phyloP scores from a whole-genome alignment of 2,888 invertebrate genomes.

The Helleia helle region DNA sequence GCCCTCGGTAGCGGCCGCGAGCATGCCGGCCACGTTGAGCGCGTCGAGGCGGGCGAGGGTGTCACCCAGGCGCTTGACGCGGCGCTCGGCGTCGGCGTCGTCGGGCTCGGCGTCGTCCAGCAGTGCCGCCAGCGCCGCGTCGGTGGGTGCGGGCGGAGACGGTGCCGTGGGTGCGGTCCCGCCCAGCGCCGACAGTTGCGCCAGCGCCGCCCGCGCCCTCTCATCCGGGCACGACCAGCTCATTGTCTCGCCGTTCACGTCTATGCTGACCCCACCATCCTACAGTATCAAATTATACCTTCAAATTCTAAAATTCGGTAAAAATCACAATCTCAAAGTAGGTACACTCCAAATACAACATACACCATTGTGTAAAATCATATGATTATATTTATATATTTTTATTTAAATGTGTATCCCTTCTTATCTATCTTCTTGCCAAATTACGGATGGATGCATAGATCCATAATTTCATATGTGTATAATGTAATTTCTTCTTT shows the following conservation, averaged over 20 bases:
- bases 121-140: slow-evolving; percentile 77
- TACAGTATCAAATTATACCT: too few relatives aligned
- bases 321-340: too few relatives aligned
- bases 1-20: slow-evolving; percentile 79
- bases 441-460: too few relatives aligned
- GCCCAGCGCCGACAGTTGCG: slow-evolving; percentile 30
- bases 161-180: slow-evolving; percentile 85
- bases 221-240: slow-evolving; percentile 25
- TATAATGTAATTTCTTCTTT: too few relatives aligned
- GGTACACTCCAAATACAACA: too few relatives aligned
- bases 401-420: too few relatives aligned
- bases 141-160: slow-evolving; percentile 82
- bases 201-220: slow-evolving; percentile 20
- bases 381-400: too few relatives aligned
- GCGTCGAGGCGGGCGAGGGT: slow-evolving; percentile 82
- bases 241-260: slow-evolving; percentile 27
- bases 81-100: slow-evolving; percentile 86
- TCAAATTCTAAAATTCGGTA: too few relatives aligned
- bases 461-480: too few relatives aligned
- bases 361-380: too few relatives aligned
- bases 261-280: slow-evolving; percentile 25
- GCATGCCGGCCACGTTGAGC: slow-evolving; percentile 87
- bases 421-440: too few relatives aligned
- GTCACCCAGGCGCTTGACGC: slow-evolving; percentile 81
- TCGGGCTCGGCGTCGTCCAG: slow-evolving; percentile 85